Percentiles rank a stretch among this genome's conserved stretches.
Conservation (phyloP, 2,113 vertebrate genomes). For the Lophura nycthemera region DNA sequence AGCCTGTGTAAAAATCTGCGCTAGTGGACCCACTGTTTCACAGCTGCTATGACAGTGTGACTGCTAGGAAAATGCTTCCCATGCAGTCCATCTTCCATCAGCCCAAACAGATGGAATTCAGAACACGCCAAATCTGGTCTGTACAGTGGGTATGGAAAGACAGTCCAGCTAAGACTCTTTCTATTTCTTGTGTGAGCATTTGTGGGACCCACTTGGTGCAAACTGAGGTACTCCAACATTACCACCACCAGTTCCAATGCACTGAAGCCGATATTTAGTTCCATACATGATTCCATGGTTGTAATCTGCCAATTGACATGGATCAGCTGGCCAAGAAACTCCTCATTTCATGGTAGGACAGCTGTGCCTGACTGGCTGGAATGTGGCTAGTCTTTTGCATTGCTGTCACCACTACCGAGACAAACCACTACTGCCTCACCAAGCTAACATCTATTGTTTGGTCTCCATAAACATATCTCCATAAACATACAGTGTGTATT, state of each 20-base stretch:
- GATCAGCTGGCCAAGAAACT: no score
- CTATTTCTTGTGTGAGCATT: neutral
- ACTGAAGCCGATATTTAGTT: neutral
- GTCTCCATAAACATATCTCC: no score
- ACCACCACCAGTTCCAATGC: neutral
- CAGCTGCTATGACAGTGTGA: neutral
- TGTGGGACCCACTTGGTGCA: neutral
- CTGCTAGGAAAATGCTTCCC: neutral
- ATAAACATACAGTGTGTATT: no score
- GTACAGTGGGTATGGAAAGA: neutral
- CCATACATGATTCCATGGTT: neutral
- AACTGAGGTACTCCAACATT: neutral
- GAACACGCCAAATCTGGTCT: neutral
- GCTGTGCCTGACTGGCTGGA: no score
- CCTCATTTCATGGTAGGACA: no score
- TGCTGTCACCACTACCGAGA: no score
- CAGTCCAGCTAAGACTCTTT: neutral
- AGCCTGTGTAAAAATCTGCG: neutral
- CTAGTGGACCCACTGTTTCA: neutral
- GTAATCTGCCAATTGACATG: no score
- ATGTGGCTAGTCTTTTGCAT: no score
- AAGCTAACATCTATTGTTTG: no score
- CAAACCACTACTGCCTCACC: no score
- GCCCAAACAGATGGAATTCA: neutral
- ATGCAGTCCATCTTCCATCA: neutral